These are phyloP conservation scores for Metopia argyrocephala DNA, from an alignment of 2,888 invertebrate genomes.

Conservation along the genomic window DNA sequence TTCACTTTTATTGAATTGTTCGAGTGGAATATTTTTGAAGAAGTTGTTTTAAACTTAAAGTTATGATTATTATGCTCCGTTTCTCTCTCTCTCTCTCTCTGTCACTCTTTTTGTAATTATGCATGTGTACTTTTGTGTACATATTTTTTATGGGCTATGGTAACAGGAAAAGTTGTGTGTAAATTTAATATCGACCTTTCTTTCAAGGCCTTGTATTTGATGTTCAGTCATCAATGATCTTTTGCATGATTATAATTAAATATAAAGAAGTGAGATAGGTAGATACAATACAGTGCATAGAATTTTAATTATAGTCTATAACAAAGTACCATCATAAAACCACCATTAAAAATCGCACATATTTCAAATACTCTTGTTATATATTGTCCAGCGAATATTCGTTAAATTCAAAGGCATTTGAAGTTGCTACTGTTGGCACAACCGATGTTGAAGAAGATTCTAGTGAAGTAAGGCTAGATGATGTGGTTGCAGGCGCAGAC, in stretches of 20 bases:
- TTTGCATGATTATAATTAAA: conserved; percentile 10
- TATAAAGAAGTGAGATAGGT: conserved; percentile 1
- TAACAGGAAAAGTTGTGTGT: no score
- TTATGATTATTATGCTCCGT: no score
- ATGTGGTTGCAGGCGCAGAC: neutral
- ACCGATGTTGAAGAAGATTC: conserved; percentile 12
- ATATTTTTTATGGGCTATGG: no score
- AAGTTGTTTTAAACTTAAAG: no score
- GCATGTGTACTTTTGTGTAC: no score
- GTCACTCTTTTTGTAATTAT: no score
- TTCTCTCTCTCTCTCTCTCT: no score
- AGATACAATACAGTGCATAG: conserved; percentile 3
- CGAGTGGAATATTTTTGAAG: neutral
- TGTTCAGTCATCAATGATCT: neutral
- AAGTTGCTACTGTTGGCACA: conserved; percentile 3
- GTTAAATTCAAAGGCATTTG: conserved; percentile 11
- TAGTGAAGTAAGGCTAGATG: conserved; percentile 1
- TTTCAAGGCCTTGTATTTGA: neutral
- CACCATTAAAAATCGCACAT: conserved; percentile 48
- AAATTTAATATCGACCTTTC: neutral
- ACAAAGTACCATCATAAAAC: conserved; percentile 46
- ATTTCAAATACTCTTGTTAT: conserved; percentile 56
- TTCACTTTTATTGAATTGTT: no score
- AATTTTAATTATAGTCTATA: neutral
- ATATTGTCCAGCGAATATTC: conserved; percentile 58